Base-by-base conservation (phyloP, 2,888 invertebrate species). In the Scaptomyza parva region DNA sequence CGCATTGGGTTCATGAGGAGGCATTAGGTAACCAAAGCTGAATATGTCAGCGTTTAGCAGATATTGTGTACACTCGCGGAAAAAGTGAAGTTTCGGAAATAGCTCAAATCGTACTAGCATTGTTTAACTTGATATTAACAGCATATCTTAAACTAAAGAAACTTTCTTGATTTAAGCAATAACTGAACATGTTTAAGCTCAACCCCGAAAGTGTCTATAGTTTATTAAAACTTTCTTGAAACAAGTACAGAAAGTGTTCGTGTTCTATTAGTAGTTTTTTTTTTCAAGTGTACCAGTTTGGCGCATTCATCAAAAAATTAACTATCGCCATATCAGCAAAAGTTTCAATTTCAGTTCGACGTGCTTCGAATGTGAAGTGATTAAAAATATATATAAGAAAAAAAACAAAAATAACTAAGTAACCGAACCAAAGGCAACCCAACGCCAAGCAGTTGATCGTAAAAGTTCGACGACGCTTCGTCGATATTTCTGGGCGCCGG, bases 1-100 rank as follows among this genome's bases (percentile, higher is more conserved):
- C 37, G 43, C 63, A 51, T 59, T 39, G 50, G 20, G 3, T 57
- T 52, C 35, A 30, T 45, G 63, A 50, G 69, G 64, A 66, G 76
- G 76, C 70, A 70, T 82, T 80, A 76, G 77, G 77, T 83, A 86
- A 82, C 78, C 55, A 53, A 77, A 83, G 45, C 30, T 47, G 63
- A 30, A 52, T 48, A 58, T 62, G 65, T 70, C 72, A 67, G 71
- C 66, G 61, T 8, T 62, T 64, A 53, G 22, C 62, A 55, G 7
- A 68, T 62, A 51, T 12, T 35, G 17, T 28, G 14, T 17, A 17
- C 44, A 28, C 26, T 12, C 14, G n/a, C n/a, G n/a, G n/a, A n/a
- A n/a, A n/a, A n/a, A n/a, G n/a, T n/a, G n/a, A n/a, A 28, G 44
- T n/a, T n/a, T n/a, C 26, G 30, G 12, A 30, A 26, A 2, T 12